These are phyloP conservation scores for Lepilemur ruficaudatus DNA, from an alignment of 2,797 vertebrate species.

Conservation along the genomic window DNA sequence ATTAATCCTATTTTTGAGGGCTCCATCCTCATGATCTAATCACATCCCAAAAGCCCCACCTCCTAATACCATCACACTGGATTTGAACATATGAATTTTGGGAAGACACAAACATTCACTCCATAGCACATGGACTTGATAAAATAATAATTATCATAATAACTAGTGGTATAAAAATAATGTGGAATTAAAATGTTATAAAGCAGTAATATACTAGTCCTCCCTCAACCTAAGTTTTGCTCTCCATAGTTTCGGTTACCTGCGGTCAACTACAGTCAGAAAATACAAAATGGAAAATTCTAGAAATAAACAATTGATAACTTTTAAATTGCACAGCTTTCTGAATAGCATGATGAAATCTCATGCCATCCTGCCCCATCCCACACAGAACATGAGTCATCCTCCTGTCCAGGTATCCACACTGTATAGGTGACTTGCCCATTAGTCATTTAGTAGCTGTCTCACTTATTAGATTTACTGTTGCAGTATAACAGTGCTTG, in stretches of 20 bases:
- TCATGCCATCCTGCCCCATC: neutral
- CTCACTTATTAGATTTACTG: neutral
- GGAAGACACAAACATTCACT: neutral
- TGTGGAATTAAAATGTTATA: neutral
- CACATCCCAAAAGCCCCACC: neutral
- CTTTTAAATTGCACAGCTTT: neutral
- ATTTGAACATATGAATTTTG: neutral
- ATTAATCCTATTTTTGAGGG: neutral
- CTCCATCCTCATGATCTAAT: neutral
- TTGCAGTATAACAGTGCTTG: neutral
- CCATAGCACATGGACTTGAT: neutral
- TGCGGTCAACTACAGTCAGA: neutral
- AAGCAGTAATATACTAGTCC: neutral
- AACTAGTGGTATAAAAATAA: neutral
- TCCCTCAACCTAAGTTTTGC: neutral
- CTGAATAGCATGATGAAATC: neutral
- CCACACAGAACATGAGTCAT: neutral
- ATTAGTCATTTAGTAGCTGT: neutral
- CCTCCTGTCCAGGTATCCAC: neutral
- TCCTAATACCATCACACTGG: neutral
- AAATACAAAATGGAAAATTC: neutral
- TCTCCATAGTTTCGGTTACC: neutral
- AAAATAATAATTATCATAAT: neutral
- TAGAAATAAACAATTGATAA: neutral
- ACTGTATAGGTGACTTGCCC: too few species aligned